A percentile compares a stretch with the other conserved stretches of the same genome.
phyloP scores from a whole-genome alignment of 37 sponge, comb jelly and placozoan species.

The Hexactinellida sp. region DNA sequence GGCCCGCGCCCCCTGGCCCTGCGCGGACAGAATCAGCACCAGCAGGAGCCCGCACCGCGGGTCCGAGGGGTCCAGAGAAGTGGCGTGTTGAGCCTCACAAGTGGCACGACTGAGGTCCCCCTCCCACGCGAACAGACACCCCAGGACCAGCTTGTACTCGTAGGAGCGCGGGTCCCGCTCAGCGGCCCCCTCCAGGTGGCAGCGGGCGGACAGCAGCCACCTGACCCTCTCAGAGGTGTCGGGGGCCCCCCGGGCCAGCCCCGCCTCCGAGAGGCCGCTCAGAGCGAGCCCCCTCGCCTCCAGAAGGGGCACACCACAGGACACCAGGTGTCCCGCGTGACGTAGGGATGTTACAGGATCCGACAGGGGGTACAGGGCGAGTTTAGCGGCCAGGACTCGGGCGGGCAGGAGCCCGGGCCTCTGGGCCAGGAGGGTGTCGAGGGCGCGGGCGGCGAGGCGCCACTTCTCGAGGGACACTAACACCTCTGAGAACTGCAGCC shows the following conservation, averaged over 20 bases:
- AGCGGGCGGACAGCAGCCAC: neutral
- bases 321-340: neutral
- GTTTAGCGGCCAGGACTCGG: neutral
- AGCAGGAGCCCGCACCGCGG: neutral
- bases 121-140: neutral
- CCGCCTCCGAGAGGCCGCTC: neutral
- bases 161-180: neutral
- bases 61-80: neutral
- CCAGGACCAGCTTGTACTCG: neutral
- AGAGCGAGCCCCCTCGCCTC: neutral
- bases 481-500: neutral
- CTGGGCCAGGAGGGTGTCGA: neutral
- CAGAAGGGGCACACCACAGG: neutral
- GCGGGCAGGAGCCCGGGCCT: neutral
- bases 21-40: neutral
- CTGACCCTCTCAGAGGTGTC: neutral
- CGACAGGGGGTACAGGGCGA: neutral
- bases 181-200: neutral
- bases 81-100: neutral
- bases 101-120: neutral
- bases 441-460: neutral
- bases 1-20: neutral
- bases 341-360: neutral
- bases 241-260: neutral
- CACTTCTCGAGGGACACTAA: neutral